phyloP scores from a whole-genome alignment of 2,888 invertebrate species.

The Drosophila nr. fundita region DNA sequence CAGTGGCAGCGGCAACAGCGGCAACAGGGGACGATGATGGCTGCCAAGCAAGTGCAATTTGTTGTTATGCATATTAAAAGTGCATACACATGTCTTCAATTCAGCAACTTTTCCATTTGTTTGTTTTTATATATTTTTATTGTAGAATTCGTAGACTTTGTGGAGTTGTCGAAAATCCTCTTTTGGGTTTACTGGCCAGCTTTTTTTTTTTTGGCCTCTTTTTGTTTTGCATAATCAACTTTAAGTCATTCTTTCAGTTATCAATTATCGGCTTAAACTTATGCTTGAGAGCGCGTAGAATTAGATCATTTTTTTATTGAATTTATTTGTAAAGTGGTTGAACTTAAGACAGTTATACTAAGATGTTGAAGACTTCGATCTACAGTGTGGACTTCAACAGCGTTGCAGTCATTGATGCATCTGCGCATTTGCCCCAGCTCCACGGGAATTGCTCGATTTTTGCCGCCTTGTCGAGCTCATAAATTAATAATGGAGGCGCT shows the following conservation, averaged over 20 bases:
- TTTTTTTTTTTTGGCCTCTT: neutral
- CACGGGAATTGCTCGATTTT: constrained; percentile 37
- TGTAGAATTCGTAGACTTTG: constrained; percentile 36
- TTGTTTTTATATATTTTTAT: constrained; percentile 1
- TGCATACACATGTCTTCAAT: constrained; percentile 19
- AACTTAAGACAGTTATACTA: neutral
- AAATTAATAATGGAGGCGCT: constrained; percentile 75
- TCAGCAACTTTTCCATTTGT: neutral
- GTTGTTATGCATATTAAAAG: constrained; percentile 58
- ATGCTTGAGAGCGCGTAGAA: too few species aligned
- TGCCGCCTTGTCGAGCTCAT: constrained; percentile 49
- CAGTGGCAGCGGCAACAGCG: constrained; percentile 26
- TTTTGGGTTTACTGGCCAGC: neutral
- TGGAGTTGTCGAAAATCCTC: constrained; percentile 9
- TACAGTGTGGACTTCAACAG: neutral
- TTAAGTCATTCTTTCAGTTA: too few species aligned
- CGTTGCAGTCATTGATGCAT: constrained; percentile 2
- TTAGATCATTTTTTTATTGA: too few species aligned
- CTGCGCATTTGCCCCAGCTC: constrained; percentile 18
- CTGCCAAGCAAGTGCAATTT: constrained; percentile 78
- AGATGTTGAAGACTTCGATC: neutral
- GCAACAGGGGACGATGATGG: constrained; percentile 54
- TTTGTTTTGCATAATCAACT: neutral
- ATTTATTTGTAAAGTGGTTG: neutral
- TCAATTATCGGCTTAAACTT: too few species aligned